These are phyloP conservation scores for Actinernus sp. DNA, from an alignment of 92 coral and sea anemone genomes.

Conservation along the genomic window DNA sequence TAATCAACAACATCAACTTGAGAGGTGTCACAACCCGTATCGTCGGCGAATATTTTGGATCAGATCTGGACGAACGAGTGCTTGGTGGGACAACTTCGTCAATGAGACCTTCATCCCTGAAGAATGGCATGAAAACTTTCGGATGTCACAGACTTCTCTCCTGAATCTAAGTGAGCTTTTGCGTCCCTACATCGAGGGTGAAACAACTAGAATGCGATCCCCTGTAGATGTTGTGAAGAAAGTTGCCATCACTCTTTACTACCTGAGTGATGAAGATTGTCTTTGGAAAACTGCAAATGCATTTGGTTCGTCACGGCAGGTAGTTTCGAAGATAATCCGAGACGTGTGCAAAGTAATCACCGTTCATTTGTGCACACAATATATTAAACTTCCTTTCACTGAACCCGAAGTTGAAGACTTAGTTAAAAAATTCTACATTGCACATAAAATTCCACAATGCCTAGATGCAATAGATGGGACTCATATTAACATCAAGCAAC, in stretches of 20 bases:
- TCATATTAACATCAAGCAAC: too few species aligned
- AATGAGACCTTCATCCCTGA: constrained; percentile 31
- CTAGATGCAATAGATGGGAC: too few species aligned
- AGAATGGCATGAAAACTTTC: constrained; percentile 55
- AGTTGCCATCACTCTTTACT: constrained; percentile 67
- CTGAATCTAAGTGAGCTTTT: constrained; percentile 30
- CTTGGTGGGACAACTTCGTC: constrained; percentile 60
- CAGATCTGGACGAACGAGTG: too few species aligned
- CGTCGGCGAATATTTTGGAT: too few species aligned
- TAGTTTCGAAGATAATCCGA: constrained; percentile 58
- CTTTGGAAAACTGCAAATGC: constrained; percentile 70
- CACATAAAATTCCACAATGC: too few species aligned
- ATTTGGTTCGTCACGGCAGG: constrained; percentile 66
- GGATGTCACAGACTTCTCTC: constrained; percentile 31
- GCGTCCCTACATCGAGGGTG: constrained; percentile 58
- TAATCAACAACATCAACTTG: too few species aligned
- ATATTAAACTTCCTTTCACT: constrained; percentile 49
- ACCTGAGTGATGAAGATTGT: too few species aligned
- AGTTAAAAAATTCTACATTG: constrained; percentile 21
- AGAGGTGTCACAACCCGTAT: too few species aligned
- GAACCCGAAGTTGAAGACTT: constrained; percentile 49
- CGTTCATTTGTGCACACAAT: too few species aligned
- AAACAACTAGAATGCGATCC: constrained; percentile 44
- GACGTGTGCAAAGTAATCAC: constrained; percentile 62
- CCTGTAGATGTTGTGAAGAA: constrained; percentile 63